Evolutionary conservation across 1,140 invertebrate species (phyloP).

Genomic region (Triops cancriformis): DNA sequence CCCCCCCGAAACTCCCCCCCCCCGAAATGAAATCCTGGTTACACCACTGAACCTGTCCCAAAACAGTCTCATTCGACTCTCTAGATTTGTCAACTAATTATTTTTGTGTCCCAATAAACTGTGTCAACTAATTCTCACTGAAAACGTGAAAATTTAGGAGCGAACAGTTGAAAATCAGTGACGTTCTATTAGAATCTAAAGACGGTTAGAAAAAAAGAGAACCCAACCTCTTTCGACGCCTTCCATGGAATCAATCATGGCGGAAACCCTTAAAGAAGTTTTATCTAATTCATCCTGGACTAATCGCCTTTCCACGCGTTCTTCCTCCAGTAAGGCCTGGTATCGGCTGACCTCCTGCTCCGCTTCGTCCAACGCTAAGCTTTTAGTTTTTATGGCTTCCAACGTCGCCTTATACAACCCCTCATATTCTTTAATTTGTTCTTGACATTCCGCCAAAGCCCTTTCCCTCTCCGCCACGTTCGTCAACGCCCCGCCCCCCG

Average conservation of each 20-base stretch:
- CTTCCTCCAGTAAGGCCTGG: constrained; percentile 30
- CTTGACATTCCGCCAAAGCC: neutral
- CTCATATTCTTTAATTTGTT: neutral
- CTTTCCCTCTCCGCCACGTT: neutral
- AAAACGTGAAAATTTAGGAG: too few relatives aligned
- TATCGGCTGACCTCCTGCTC: constrained; percentile 11
- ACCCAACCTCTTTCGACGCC: constrained; percentile 33
- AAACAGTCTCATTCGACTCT: too few relatives aligned
- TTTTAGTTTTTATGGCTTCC: neutral
- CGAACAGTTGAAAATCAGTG: too few relatives aligned
- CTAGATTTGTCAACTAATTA: too few relatives aligned
- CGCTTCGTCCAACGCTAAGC: neutral
- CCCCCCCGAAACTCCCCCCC: too few relatives aligned
- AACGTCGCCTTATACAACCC: neutral
- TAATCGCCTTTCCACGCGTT: constrained; percentile 31
- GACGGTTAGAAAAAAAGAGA: neutral
- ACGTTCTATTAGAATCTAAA: too few relatives aligned
- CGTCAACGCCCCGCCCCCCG: neutral
- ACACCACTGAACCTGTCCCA: too few relatives aligned
- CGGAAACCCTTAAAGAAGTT: constrained; percentile 33
- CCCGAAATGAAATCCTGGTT: too few relatives aligned
- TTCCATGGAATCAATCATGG: constrained; percentile 35
- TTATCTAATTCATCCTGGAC: constrained; percentile 33
- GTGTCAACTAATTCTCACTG: too few relatives aligned
- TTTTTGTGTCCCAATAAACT: too few relatives aligned